phyloP scores from a whole-genome alignment of 2,888 invertebrate genomes.

The Apotomis betuletana region DNA sequence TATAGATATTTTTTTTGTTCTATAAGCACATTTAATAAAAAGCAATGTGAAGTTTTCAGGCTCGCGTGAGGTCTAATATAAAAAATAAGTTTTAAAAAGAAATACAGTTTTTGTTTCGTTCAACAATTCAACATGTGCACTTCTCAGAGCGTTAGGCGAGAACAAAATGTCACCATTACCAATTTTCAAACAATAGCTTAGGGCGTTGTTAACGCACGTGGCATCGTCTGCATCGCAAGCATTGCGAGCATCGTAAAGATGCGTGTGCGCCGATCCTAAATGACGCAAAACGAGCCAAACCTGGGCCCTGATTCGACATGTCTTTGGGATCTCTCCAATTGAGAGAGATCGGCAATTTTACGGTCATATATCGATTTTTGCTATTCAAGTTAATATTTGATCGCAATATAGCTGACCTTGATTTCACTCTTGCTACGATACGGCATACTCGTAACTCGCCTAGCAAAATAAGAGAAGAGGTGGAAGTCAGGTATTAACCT shows the following conservation, averaged over 20 bases:
- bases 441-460: too few relatives aligned
- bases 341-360: too few relatives aligned
- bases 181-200: neutral
- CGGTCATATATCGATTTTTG: too few relatives aligned
- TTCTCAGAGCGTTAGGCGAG: too few relatives aligned
- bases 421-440: too few relatives aligned
- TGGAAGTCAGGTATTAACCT: too few relatives aligned
- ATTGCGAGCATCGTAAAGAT: slow-evolving; percentile 15
- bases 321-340: too few relatives aligned
- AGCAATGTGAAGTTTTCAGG: neutral
- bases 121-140: too few relatives aligned
- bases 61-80: neutral
- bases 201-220: neutral
- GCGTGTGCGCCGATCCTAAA: slow-evolving; percentile 41
- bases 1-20: neutral
- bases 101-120: too few relatives aligned
- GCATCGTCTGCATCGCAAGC: neutral
- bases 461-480: too few relatives aligned
- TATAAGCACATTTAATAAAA: neutral
- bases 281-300: slow-evolving; percentile 50
- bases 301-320: neutral
- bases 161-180: neutral
- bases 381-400: too few relatives aligned
- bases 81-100: neutral
- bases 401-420: too few relatives aligned